phyloP scores from a whole-genome alignment of 2,113 vertebrate genomes.

The Malurus cyaneus region DNA sequence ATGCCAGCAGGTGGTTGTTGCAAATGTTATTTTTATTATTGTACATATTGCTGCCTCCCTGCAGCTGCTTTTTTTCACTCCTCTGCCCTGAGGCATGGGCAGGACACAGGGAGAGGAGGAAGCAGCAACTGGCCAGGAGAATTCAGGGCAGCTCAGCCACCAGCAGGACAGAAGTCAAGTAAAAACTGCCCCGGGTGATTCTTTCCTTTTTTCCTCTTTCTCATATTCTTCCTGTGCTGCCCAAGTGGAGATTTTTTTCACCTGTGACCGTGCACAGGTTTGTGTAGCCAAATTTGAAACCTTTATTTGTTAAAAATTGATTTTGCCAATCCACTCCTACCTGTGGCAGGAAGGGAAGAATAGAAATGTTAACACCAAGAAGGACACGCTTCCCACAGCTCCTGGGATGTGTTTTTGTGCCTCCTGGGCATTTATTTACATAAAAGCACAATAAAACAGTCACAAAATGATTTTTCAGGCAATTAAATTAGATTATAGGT shows the following conservation, averaged over 20 bases:
- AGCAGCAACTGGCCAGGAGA: neutral
- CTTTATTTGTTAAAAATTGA: neutral
- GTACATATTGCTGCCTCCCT: neutral
- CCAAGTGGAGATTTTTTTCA: neutral
- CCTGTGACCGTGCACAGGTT: neutral
- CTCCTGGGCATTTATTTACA: neutral
- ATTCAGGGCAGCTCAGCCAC: neutral
- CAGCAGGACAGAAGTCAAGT: neutral
- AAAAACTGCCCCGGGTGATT: neutral
- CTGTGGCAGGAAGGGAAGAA: neutral
- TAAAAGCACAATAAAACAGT: neutral
- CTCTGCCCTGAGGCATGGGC: neutral
- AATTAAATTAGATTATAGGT: constrained; percentile 5
- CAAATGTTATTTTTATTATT: neutral
- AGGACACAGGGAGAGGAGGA: neutral
- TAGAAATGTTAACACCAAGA: neutral
- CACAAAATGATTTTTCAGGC: neutral
- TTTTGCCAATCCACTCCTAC: neutral
- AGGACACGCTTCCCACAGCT: neutral
- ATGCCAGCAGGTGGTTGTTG: neutral
- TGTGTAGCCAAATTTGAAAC: neutral
- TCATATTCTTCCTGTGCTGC: fast-evolving
- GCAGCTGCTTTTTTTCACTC: neutral
- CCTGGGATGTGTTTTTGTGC: neutral
- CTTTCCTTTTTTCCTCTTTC: neutral